These are phyloP conservation scores for Anthopleura xanthogrammica DNA, from an alignment of 92 coral and sea anemone species.

Conservation along the genomic window DNA sequence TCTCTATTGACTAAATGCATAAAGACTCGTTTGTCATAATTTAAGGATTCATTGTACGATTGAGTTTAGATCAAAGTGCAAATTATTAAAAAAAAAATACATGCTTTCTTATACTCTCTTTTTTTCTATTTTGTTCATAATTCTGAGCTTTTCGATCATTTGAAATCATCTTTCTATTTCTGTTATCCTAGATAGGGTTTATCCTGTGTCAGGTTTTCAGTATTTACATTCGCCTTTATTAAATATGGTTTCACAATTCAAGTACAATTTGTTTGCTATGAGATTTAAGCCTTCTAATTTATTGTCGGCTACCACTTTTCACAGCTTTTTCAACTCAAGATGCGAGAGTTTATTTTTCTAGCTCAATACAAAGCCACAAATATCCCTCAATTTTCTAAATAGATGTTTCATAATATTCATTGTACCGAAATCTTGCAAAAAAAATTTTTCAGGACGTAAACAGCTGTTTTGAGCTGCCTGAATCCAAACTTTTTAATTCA, in stretches of 20 bases:
- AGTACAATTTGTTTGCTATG: slow-evolving; percentile 1
- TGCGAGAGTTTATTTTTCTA: background rate
- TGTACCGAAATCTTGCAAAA: background rate
- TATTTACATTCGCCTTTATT: slow-evolving; percentile 12
- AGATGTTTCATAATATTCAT: background rate
- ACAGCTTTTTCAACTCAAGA: background rate
- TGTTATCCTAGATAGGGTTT: background rate
- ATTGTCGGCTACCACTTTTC: background rate
- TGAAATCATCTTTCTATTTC: background rate
- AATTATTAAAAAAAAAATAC: background rate
- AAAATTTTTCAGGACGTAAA: background rate
- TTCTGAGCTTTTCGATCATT: background rate
- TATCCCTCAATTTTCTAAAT: background rate
- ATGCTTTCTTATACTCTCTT: background rate
- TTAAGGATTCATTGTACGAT: background rate
- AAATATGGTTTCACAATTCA: slow-evolving; percentile 3
- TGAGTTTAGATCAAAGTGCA: background rate
- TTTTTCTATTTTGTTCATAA: background rate
- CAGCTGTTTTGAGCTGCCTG: background rate
- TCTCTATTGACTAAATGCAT: slow-evolving; percentile 3
- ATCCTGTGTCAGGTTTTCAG: background rate
- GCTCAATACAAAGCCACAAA: background rate
- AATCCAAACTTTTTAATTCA: slow-evolving; percentile 9
- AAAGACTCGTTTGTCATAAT: slow-evolving; percentile 1
- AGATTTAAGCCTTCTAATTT: slow-evolving; percentile 10